Conservation (phyloP, 2,797 vertebrate genomes). For the Enteromius thamalakanensis region DNA sequence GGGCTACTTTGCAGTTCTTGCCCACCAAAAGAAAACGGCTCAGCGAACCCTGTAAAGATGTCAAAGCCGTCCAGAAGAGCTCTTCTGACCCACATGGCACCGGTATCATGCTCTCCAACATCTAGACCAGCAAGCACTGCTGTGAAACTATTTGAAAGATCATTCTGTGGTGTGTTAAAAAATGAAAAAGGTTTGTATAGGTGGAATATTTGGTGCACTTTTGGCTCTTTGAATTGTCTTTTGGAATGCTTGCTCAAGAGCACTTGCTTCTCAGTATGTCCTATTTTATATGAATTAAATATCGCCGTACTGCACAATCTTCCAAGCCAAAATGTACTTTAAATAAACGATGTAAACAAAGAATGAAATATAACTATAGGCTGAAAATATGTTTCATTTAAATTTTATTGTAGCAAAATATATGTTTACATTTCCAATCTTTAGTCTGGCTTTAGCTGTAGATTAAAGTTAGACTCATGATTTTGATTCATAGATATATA, state of each 20-base stretch:
- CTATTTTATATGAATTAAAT: not conserved
- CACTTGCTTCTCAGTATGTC: not conserved
- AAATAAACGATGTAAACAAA: not conserved
- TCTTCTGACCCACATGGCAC: not conserved
- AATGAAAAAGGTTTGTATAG: not conserved
- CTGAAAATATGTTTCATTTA: not conserved
- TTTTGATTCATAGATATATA: too few relatives aligned
- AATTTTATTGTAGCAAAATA: not conserved
- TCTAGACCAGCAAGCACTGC: constrained; percentile 49
- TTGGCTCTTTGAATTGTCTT: not conserved
- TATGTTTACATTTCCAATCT: not conserved
- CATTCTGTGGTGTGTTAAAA: not conserved
- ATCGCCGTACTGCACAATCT: not conserved
- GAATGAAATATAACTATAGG: not conserved
- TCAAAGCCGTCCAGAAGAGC: constrained; percentile 54
- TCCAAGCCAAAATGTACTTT: not conserved
- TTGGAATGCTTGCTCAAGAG: not conserved
- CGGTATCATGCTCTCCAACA: constrained; percentile 34
- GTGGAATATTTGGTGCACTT: not conserved
- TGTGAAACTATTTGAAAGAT: not conserved
- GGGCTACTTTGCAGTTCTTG: constrained; percentile 70
- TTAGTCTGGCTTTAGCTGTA: not conserved
- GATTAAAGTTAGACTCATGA: not conserved
- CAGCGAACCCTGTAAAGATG: constrained; percentile 57
- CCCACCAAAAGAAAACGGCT: constrained; percentile 56